Evolutionary conservation across 2,797 vertebrate species (phyloP).

Genomic region (Sebastes taczanowskii): DNA sequence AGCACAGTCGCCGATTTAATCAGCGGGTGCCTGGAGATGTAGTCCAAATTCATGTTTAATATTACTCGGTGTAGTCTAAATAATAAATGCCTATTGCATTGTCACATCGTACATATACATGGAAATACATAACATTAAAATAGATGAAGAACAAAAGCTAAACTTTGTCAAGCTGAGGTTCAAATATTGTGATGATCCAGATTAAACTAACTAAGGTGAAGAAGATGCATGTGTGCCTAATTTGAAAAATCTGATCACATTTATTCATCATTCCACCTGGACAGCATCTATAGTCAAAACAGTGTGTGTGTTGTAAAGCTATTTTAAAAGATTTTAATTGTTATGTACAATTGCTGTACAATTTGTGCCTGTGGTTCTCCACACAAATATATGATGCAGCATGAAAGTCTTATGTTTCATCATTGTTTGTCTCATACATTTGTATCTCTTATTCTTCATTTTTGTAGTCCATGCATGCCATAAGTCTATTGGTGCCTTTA

Average conservation of each 20-base stretch:
- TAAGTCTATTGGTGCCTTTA: not conserved
- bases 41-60: not conserved
- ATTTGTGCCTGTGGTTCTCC: not conserved
- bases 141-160: not conserved
- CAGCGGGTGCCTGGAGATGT: not conserved
- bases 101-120: not conserved
- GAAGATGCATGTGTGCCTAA: not conserved
- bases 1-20: not conserved
- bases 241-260: not conserved
- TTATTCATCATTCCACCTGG: not conserved
- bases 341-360: not conserved
- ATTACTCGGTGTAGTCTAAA: not conserved
- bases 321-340: not conserved
- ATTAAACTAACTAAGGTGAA: not conserved
- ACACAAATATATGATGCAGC: not conserved
- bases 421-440: not conserved
- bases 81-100: not conserved
- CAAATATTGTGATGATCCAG: not conserved
- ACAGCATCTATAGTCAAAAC: not conserved
- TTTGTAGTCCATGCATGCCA: not conserved
- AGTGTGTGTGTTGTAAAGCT: not conserved
- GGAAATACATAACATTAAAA: not conserved
- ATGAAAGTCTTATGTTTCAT: not conserved
- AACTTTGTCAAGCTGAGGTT: not conserved
- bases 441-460: not conserved